Evolutionary conservation across 2,888 invertebrate genomes (phyloP), one percentile per base, ranked within the genome.

Genomic region (Catotricha subobsoleta): DNA sequence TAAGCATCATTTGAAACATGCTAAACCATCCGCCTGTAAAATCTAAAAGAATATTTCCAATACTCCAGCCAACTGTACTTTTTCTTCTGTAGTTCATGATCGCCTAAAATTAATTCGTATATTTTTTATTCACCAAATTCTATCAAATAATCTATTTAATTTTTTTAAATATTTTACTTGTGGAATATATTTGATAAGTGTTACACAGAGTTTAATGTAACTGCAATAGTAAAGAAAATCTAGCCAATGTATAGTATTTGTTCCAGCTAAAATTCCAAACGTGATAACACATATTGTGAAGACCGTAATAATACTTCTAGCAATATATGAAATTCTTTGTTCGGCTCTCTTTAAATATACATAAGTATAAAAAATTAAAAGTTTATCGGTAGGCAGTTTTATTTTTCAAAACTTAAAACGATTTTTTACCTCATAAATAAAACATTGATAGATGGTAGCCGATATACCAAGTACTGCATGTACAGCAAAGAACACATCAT

Each of bases 11-110:
- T 66, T 98, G 98, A 10, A 92, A 65, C 67, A 99, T 80, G 54
- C 94, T 95, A 30, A 97, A 69, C 39, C 71, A 69, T 7, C 98
- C 98, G 42, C 98, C 98, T 10, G 87, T 83, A 60, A 94, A 94
- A 66, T 98, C 98, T 43, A 97, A 67, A 54, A 98, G 72, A 52
- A 98, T 87, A 66, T 97, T 97, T 37, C 94, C 95, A 55, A 98
- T 97, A 52, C 94, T 92, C 97, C 97, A 98, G 33, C 98, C 98
- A 2, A 80, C 76, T 0, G 98, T 99, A 43, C 92, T 94, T 62
- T 97, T 90, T 45, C 98, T 74, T 52, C 75, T 75, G 66, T 83
- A 98, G 67, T 98, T 99, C 78, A 92, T 90, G 55, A 80, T 80
- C 0, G 92, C 97, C 86, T 90, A 31, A 37, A 16, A 15, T n/a